Evolutionary conservation across 92 coral and sea anemone species (phyloP).

Genomic region (Pocillopora meandrina): DNA sequence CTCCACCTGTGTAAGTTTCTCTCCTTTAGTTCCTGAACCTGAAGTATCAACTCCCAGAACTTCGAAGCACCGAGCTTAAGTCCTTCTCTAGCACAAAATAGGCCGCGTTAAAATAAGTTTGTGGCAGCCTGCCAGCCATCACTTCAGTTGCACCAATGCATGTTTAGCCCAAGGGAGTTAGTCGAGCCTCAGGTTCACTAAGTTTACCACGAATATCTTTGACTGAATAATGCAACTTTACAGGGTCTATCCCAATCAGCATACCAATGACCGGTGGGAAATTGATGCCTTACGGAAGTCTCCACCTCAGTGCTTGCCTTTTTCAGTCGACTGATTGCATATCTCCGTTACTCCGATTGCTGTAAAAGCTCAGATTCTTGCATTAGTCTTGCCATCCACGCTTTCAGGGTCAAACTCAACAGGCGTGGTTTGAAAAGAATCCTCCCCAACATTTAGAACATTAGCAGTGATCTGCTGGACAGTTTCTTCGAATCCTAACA

Average conservation of each 20-base stretch:
- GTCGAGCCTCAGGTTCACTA: conserved; percentile 53
- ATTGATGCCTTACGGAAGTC: conserved; percentile 13
- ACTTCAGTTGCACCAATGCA: conserved; percentile 50
- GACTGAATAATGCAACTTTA: conserved; percentile 52
- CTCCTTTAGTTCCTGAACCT: conserved; percentile 10
- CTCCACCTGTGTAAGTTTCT: conserved; percentile 33
- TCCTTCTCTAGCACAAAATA: conserved; percentile 43
- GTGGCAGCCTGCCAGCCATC: background rate
- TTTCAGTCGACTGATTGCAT: conserved; percentile 39
- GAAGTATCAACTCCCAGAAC: conserved; percentile 64
- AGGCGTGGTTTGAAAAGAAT: conserved; percentile 63
- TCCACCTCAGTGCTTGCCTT: conserved; percentile 13
- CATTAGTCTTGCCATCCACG: conserved; percentile 36
- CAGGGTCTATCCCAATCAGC: conserved; percentile 59
- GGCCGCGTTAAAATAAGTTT: conserved; percentile 28
- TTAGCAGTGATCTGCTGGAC: conserved; percentile 39
- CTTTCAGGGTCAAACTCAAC: conserved; percentile 58
- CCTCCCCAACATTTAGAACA: conserved; percentile 61
- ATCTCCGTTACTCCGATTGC: conserved; percentile 31
- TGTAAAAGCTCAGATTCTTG: conserved; percentile 40
- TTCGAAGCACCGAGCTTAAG: conserved; percentile 30
- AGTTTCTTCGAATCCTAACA: conserved; percentile 44
- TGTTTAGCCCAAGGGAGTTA: conserved; percentile 68
- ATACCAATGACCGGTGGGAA: conserved; percentile 61
- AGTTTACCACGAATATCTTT: conserved; percentile 49